phyloP scores from a whole-genome alignment of 2,888 invertebrate species.

The Cheilosia grossa region DNA sequence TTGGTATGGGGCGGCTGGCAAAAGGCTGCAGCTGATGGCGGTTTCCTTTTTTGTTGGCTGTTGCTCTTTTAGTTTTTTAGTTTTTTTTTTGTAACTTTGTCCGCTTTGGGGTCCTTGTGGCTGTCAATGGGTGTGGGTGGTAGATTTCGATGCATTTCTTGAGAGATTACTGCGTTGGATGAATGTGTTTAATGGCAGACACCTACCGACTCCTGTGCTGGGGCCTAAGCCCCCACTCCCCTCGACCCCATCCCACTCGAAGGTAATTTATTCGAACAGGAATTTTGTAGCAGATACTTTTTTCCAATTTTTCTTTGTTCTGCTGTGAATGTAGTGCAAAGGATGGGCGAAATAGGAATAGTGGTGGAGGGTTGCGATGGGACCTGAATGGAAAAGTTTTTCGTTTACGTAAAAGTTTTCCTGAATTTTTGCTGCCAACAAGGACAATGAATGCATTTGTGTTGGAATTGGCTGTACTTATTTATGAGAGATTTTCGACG shows the following conservation, averaged over 20 bases:
- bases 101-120: slow-evolving; percentile 66
- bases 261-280: slow-evolving; percentile 75
- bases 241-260: slow-evolving; percentile 23
- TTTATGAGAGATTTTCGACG: slow-evolving; percentile 19
- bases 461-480: background rate
- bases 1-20: slow-evolving; percentile 48
- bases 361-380: slow-evolving; percentile 29
- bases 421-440: slow-evolving; percentile 51
- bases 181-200: slow-evolving; percentile 70
- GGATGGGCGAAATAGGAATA: background rate
- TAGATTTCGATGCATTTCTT: slow-evolving; percentile 66
- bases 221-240: background rate
- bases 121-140: slow-evolving; percentile 66
- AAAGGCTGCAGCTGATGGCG: slow-evolving; percentile 66
- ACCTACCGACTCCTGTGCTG: background rate
- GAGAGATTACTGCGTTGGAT: slow-evolving; percentile 66
- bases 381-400: slow-evolving; percentile 71
- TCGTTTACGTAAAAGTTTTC: slow-evolving; percentile 70
- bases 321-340: slow-evolving; percentile 31
- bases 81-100: slow-evolving; percentile 46
- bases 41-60: slow-evolving; percentile 33
- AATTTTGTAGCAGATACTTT: slow-evolving; percentile 69
- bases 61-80: slow-evolving; percentile 13
- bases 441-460: slow-evolving; percentile 37
- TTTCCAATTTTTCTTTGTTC: slow-evolving; percentile 43